Evolutionary conservation across 2,797 vertebrate genomes (phyloP), one percentile per base, ranked within the genome.

Genomic region (Alfaro cultratus): DNA sequence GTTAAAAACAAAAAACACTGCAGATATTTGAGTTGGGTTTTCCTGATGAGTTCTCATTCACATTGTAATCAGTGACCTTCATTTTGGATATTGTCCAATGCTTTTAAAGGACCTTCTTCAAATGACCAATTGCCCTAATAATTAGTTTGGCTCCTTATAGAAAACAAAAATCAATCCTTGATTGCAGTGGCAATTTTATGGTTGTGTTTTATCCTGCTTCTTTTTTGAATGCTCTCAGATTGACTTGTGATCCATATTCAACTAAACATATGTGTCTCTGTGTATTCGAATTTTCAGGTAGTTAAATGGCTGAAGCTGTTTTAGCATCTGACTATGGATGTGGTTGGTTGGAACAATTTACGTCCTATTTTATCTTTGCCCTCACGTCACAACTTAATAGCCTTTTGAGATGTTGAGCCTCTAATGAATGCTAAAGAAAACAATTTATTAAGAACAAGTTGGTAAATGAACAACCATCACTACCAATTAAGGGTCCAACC

Each of bases 81-180:
- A n/a, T 79, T 68, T 76, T 83, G 60, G 72, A 76, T 49, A 34
- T 41, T 4, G 18, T 83, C 64, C 72, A 46, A 68, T 74, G 16
- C 41, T 80, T 81, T 90, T 46, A 77, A 83, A 87, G 34, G 81
- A 68, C 34, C 71, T 84, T 79, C 75, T 85, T 83, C 55, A 78
- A 88, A 86, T 85, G 85, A 83, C 79, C 87, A 45, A 80, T 76
- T 57, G 73, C 78, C 34, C 34, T 81, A 80, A 85, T 91, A 79
- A 91, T 86, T 80, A 83, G 76, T 34, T 78, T 88, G 82, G 82
- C 81, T 79, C 82, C 83, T 83, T 79, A 55, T 26, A 45, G 71
- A 31, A 26, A 75, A 46, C 64, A 74, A 47, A 78, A 87, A 86
- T 92, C 84, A 80, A 87, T 90, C 82, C 74, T 0, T 85, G 72